Evolutionary conservation across 1,140 invertebrate genomes (phyloP).

Genomic region (Ridgeia piscesae): DNA sequence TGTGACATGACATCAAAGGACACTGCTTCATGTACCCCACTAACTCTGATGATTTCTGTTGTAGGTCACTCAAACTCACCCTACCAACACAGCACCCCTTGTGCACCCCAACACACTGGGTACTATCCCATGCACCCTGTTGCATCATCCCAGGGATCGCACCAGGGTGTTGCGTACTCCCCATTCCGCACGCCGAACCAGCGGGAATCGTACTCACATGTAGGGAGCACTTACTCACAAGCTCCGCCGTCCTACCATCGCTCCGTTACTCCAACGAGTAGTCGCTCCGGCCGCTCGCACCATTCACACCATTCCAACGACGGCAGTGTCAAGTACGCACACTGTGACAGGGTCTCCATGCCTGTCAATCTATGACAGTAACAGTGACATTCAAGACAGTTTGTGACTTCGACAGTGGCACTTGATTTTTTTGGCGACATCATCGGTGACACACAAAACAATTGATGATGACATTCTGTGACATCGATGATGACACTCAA

Average conservation of each 20-base stretch:
- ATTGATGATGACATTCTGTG: too few relatives aligned
- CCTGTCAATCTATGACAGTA: neutral
- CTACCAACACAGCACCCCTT: neutral
- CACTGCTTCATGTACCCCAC: neutral
- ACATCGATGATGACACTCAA: too few relatives aligned
- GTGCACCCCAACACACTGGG: neutral
- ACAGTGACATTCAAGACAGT: neutral
- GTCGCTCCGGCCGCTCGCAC: conserved; percentile 22
- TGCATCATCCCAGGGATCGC: neutral
- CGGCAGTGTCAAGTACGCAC: neutral
- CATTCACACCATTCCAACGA: conserved; percentile 9
- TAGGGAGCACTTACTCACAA: neutral
- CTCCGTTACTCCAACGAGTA: conserved; percentile 6
- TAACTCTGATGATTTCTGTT: neutral
- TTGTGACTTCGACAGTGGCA: too few relatives aligned
- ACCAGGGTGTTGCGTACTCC: neutral
- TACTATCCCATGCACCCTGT: neutral
- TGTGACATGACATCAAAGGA: neutral
- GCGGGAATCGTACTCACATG: conserved; percentile 4
- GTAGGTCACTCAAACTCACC: neutral
- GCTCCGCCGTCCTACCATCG: conserved; percentile 19
- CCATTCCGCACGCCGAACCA: neutral
- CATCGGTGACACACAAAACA: too few relatives aligned
- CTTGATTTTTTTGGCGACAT: too few relatives aligned
- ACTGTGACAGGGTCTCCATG: neutral